Conservation (phyloP, 2,113 vertebrate genomes). For the Procavia capensis region DNA sequence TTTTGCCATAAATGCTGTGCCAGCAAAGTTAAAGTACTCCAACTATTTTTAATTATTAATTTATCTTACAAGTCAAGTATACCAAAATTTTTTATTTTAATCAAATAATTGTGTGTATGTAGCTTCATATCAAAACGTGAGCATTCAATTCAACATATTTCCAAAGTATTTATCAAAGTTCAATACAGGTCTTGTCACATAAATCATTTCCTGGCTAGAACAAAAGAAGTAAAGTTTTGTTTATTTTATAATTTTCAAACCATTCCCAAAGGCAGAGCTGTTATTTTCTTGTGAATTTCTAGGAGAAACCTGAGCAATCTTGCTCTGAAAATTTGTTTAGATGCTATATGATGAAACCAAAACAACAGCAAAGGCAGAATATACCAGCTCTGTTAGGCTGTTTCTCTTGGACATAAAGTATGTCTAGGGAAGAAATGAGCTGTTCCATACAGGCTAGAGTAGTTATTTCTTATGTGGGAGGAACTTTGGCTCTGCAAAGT, state of each 20-base stretch:
- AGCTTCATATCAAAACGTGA: not conserved
- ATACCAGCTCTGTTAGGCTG: too few relatives aligned
- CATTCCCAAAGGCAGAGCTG: not conserved
- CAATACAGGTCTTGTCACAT: not conserved
- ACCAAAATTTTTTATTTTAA: conserved; percentile 7
- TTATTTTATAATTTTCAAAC: conserved; percentile 7
- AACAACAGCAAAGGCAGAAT: not conserved
- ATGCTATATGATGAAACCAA: not conserved
- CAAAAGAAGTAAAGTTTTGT: conserved; percentile 24
- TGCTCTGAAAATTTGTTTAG: not conserved
- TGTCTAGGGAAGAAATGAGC: conserved; percentile 26
- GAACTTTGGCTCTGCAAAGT: not conserved
- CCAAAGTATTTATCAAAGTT: conserved; percentile 57
- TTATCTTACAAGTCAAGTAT: not conserved
- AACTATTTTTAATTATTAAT: conserved; percentile 35
- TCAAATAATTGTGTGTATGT: not conserved
- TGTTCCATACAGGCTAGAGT: not conserved
- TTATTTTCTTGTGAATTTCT: not conserved
- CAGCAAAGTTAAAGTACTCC: not conserved
- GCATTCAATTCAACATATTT: not conserved
- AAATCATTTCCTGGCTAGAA: conserved; percentile 46
- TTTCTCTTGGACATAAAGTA: not conserved
- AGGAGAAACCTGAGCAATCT: not conserved
- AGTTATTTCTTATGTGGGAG: not conserved
- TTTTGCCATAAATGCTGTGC: not conserved